Conservation (phyloP, 2,797 vertebrate genomes). For the Alfaro cultratus region DNA sequence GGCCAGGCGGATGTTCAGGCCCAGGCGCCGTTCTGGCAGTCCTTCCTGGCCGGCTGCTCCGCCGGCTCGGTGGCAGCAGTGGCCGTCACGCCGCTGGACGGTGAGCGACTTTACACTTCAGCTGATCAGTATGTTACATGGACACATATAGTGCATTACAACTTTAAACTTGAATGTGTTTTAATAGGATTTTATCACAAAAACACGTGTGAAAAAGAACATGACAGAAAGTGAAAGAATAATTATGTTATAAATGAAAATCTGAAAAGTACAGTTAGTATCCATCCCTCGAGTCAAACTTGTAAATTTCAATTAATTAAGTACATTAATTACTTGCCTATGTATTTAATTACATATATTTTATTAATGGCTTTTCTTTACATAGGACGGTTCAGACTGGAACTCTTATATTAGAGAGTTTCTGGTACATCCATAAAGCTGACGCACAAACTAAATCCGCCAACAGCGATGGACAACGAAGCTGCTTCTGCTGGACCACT, state of each 20-base stretch:
- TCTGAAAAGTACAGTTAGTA: background rate
- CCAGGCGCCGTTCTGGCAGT: constrained; percentile 83
- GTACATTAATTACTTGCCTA: too few species aligned
- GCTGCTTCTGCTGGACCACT: too few species aligned
- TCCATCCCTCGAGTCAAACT: background rate
- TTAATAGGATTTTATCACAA: background rate
- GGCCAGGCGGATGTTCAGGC: constrained; percentile 57
- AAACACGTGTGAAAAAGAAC: background rate
- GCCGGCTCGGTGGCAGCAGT: constrained; percentile 85
- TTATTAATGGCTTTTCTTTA: too few species aligned
- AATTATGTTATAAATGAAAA: background rate
- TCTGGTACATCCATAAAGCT: too few species aligned
- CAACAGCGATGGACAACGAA: background rate
- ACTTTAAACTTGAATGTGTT: background rate
- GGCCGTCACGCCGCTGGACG: constrained; percentile 86
- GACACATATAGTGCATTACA: background rate
- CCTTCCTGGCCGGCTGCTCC: constrained; percentile 79
- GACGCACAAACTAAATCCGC: too few species aligned
- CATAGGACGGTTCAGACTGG: too few species aligned
- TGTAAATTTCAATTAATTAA: too few species aligned
- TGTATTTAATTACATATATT: too few species aligned
- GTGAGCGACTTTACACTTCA: constrained; percentile 44
- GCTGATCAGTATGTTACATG: too few species aligned
- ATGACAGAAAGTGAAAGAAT: background rate
- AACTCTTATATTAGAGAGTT: too few species aligned